phyloP scores from a whole-genome alignment of 2,797 vertebrate genomes.

The Picus viridis region DNA sequence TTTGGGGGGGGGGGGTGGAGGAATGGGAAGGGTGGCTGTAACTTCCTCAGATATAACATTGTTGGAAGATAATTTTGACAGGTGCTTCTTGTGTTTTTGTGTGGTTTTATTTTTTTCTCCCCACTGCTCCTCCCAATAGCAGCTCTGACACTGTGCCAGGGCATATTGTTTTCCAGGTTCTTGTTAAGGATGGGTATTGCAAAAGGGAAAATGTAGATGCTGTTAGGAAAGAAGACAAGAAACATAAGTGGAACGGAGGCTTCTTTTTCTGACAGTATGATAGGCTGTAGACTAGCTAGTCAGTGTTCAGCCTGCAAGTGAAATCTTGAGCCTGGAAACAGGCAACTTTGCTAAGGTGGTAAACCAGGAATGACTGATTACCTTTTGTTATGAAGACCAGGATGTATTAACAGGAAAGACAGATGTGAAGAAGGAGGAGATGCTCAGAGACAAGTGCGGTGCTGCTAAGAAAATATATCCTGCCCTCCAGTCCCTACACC shows the following conservation, averaged over 20 bases:
- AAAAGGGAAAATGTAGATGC: neutral
- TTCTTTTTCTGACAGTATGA: neutral
- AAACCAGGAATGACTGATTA: neutral
- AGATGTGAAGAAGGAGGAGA: neutral
- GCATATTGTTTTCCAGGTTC: neutral
- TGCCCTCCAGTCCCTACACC: neutral
- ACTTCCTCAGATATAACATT: neutral
- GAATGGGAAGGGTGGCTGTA: neutral
- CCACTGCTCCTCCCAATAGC: neutral
- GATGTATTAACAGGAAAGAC: neutral
- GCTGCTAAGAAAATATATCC: neutral
- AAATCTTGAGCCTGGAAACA: neutral
- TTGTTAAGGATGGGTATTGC: neutral
- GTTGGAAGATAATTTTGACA: conserved; percentile 19
- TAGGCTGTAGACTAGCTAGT: neutral
- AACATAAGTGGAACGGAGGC: neutral
- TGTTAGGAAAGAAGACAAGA: neutral
- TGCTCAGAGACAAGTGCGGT: neutral
- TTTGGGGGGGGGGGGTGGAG: neutral
- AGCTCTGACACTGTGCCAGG: neutral
- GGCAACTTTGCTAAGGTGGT: neutral
- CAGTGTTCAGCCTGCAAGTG: neutral
- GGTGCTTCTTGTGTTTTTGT: neutral
- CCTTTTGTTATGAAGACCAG: neutral
- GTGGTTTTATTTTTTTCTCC: neutral